Evolutionary conservation across 2,797 vertebrate species (phyloP).

Genomic region (Gymnocypris eckloni): DNA sequence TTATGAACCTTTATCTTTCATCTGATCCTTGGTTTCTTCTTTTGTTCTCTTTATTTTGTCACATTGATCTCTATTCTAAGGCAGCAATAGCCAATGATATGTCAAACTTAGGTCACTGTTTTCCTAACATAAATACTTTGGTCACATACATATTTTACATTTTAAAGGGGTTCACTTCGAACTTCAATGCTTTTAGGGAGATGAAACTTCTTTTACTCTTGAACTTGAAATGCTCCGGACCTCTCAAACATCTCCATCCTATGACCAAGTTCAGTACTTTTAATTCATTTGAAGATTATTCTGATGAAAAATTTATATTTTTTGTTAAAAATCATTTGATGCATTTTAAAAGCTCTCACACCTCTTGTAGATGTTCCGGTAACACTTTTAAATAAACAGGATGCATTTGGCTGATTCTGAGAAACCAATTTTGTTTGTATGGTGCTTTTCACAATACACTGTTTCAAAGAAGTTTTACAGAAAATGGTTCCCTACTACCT

Average conservation of each 20-base stretch:
- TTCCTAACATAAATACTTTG: neutral
- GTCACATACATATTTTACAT: neutral
- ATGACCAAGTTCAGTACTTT: neutral
- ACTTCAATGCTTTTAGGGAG: neutral
- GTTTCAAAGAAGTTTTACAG: neutral
- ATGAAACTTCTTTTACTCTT: neutral
- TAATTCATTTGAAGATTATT: neutral
- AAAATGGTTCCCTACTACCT: neutral
- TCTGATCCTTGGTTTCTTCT: neutral
- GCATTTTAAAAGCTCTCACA: neutral
- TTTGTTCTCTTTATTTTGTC: neutral
- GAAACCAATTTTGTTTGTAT: neutral
- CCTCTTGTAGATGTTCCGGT: neutral
- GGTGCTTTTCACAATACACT: neutral
- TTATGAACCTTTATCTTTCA: conserved; percentile 1
- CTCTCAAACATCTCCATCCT: neutral
- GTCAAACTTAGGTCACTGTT: neutral
- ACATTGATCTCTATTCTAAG: neutral
- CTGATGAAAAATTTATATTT: neutral
- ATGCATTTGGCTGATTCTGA: neutral
- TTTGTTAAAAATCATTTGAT: neutral
- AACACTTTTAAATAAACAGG: neutral
- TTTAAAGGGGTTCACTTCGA: neutral
- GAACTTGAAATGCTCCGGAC: neutral
- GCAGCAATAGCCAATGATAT: neutral